Base-by-base conservation (phyloP, 2,888 invertebrate genomes). In the Cheilosia grossa region DNA sequence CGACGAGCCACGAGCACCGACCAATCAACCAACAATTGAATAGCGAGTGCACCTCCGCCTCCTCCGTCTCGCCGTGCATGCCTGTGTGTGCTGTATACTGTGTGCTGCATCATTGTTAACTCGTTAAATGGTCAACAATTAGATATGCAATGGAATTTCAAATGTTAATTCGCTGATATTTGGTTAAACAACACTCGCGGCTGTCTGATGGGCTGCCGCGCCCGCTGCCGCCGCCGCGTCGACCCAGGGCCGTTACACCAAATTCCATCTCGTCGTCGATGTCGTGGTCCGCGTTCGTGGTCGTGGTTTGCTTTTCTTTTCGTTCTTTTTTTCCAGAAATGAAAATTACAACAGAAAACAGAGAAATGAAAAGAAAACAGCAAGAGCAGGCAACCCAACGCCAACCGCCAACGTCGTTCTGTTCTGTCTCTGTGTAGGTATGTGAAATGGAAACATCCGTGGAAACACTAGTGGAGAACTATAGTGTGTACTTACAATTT, bases 121-220 rank as follows among this genome's bases (percentile, higher is more conserved):
- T 81, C 85, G 81, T 85, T 81, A 85, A 85, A 85, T 75, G 81
- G 70, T 77, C 81, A 81, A 77, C 85, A 81, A 85, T 85, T 85
- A 81, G 75, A 85, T 85, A 85, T 85, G 72, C 85, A 75, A 72
- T 81, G 81, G 85, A 85, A 81, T 85, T 81, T 51, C 61, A 81
- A 79, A 85, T 85, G 85, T 85, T 81, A 81, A 70, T 81, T 85
- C 75, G 85, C 75, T 81, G 85, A 81, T 85, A 85, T 85, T 85
- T 81, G 81, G 75, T 77, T 67, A 85, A 81, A 85, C 75, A 77
- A 56, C 61, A 70, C 49, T 64, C 64, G 61, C 33, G 80, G 9
- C 33, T 64, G 80, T 74, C 69, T 80, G 63, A 79, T 56, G 30
- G 70, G 42, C 27, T 40, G 17, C 64, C 37, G 27, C 24, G 70